These are phyloP conservation scores for Oxystoma pomonae DNA, from an alignment of 2,888 invertebrate genomes.

Conservation along the genomic window DNA sequence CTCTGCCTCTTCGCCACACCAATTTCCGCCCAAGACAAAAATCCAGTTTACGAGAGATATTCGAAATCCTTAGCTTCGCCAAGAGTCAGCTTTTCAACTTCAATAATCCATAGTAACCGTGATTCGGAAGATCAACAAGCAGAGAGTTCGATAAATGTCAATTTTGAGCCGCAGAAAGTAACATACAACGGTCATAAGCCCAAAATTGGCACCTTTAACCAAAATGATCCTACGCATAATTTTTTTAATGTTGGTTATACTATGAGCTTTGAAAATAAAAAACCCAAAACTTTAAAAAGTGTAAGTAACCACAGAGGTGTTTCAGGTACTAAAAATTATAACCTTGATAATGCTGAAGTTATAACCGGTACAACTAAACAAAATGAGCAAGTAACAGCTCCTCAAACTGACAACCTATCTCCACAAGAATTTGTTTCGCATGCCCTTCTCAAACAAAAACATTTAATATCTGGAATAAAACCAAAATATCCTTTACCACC, in stretches of 20 bases:
- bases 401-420: not conserved
- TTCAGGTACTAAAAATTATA: not conserved
- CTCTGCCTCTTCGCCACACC: not conserved
- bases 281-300: not conserved
- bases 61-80: not conserved
- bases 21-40: not conserved
- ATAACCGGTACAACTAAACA: not conserved
- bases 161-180: not conserved
- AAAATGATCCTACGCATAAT: not conserved
- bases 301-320: not conserved
- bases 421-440: not conserved
- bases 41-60: not conserved
- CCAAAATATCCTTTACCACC: not conserved
- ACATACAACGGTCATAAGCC: not conserved
- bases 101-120: not conserved
- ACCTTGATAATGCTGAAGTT: not conserved
- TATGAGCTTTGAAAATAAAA: not conserved
- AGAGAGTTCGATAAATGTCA: not conserved
- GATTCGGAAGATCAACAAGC: not conserved
- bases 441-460: not conserved
- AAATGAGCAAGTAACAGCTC: conserved; percentile 1
- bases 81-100: not conserved
- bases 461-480: not conserved
- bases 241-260: not conserved
- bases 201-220: not conserved